Evolutionary conservation across 2,797 vertebrate species (phyloP), one percentile per base, ranked within the genome.

Genomic region (Acipenser ruthenus): DNA sequence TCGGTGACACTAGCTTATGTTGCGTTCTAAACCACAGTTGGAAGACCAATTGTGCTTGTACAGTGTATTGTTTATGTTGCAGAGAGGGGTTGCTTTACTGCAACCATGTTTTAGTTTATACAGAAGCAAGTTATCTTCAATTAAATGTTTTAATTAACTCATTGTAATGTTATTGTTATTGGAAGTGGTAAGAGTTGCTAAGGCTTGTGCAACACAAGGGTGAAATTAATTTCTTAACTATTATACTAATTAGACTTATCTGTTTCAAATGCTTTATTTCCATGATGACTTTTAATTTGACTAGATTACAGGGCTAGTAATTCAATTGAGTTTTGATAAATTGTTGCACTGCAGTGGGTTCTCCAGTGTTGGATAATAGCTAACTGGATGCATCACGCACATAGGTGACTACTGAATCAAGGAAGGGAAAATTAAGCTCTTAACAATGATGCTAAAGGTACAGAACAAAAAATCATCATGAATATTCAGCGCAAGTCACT

Each of bases 261-360:
- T 66, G 60, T 52, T 60, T 18, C 48, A 70, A 70, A 60, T 67
- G 69, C 59, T 69, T 60, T 69, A 66, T 58, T 70, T 66, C 69
- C 58, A 58, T 66, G 65, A 58, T 47, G 53, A 48, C 53, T 23
- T 62, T 64, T 64, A 67, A 67, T 70, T 70, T 50, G 52, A n/a
- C 53, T 67, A 51, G 62, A 70, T 70, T 70, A 60, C 53, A 59
- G 69, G 69, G 55, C 49, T 60, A 18, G 53, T 64, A 64, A 70
- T 70, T 67, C 60, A 70, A 64, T 67, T 55, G 60, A 64, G 67
- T 70, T 67, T 67, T 52, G 53, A 64, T 61, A 18, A 18, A 18
- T 18, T 18, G 65, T 67, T 18, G 18, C 61, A 18, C 13, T 50
- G 55, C 12, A 10, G 15, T 50, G 51, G 65, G 8, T 13, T 60